Evolutionary conservation across 1,140 invertebrate species (phyloP).

Genomic region (Himalopsyche phryganea): DNA sequence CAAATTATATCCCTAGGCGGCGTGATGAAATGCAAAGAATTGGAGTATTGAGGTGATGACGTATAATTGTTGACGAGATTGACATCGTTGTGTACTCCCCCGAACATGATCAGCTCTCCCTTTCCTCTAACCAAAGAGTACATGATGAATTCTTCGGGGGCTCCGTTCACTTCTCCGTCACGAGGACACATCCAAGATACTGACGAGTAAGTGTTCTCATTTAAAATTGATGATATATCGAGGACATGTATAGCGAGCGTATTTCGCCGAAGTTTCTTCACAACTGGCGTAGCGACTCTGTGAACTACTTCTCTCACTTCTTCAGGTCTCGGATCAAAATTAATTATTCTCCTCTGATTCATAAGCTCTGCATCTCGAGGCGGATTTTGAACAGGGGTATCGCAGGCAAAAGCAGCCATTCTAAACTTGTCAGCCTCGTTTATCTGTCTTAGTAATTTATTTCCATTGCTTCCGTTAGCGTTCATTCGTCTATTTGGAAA

Average conservation of each 20-base stretch:
- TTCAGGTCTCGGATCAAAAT: constrained; percentile 42
- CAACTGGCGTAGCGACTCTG: constrained; percentile 38
- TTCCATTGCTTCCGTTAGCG: constrained; percentile 5
- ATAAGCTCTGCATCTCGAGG: constrained; percentile 46
- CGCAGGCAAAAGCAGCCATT: constrained; percentile 59
- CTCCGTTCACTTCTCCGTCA: constrained; percentile 57
- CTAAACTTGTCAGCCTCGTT: constrained; percentile 55
- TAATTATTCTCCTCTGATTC: constrained; percentile 47
- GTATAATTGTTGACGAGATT: constrained; percentile 49
- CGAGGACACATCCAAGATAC: constrained; percentile 77
- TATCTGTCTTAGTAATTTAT: constrained; percentile 40
- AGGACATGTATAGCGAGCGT: constrained; percentile 81
- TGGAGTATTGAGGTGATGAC: constrained; percentile 65
- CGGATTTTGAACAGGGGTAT: constrained; percentile 43
- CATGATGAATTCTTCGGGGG: constrained; percentile 85
- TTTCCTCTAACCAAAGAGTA: constrained; percentile 86
- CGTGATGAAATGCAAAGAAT: constrained; percentile 75
- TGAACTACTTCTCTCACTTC: constrained; percentile 35
- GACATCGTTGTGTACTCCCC: constrained; percentile 80
- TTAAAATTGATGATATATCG: constrained; percentile 73
- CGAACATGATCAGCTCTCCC: constrained; percentile 92
- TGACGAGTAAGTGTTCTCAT: constrained; percentile 56
- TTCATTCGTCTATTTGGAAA: constrained; percentile 8
- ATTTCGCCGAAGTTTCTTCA: constrained; percentile 55
- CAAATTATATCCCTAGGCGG: constrained; percentile 71